These are phyloP conservation scores for Ceratitis capitata DNA, from an alignment of 1,140 invertebrate genomes.

Conservation along the genomic window DNA sequence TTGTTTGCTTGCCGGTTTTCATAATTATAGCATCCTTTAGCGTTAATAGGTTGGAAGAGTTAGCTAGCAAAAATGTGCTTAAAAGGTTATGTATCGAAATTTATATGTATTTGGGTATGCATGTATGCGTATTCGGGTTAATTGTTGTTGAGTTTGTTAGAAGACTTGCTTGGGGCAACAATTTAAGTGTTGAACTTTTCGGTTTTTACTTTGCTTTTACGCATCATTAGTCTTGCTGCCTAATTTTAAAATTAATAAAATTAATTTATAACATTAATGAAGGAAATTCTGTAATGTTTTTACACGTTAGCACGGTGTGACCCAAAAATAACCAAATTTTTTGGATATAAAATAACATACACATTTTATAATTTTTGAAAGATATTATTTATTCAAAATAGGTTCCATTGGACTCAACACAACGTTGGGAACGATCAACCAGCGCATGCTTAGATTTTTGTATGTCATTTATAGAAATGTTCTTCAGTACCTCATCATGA, in stretches of 20 bases:
- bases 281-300: no score
- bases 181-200: not conserved
- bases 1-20: not conserved
- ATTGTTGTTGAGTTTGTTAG: not conserved
- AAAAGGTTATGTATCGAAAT: not conserved
- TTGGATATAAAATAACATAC: no score
- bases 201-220: not conserved
- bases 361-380: no score
- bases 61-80: not conserved
- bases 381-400: no score
- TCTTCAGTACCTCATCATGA: no score
- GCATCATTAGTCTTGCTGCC: not conserved
- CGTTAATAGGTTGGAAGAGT: not conserved
- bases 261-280: not conserved
- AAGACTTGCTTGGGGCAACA: not conserved
- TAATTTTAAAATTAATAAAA: not conserved
- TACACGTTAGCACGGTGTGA: no score
- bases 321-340: no score
- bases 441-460: no score
- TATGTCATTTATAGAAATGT: no score
- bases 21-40: not conserved
- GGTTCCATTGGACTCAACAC: no score
- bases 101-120: not conserved
- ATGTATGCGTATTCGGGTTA: not conserved
- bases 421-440: no score